Percentiles rank a stretch among this genome's conserved stretches.
phyloP scores from a whole-genome alignment of 2,888 invertebrate genomes.

The Palloptera scutellata region DNA sequence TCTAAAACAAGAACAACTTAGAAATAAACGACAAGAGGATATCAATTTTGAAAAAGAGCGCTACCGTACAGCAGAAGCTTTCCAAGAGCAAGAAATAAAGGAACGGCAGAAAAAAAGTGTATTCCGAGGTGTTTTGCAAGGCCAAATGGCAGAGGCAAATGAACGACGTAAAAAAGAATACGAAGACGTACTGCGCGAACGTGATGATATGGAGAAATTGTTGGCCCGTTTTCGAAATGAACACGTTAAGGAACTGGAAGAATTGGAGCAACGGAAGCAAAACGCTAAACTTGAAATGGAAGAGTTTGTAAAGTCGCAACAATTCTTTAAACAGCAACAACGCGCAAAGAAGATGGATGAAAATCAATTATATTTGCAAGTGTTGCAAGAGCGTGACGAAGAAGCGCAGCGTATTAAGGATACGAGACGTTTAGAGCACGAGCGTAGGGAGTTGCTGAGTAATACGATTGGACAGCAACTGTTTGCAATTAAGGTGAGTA shows the following conservation, averaged over 20 bases:
- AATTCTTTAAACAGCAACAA: conserved; percentile 29
- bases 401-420: conserved; percentile 16
- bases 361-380: conserved; percentile 28
- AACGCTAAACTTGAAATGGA: conserved; percentile 39
- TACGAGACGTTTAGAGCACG: conserved; percentile 21
- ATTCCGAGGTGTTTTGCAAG: conserved; percentile 32
- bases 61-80: conserved; percentile 17
- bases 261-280: conserved; percentile 25
- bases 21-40: conserved; percentile 32
- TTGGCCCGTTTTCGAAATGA: conserved; percentile 30
- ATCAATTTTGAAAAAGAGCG: conserved; percentile 31
- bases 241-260: conserved; percentile 25
- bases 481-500: conserved; percentile 26
- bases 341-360: conserved; percentile 33
- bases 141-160: conserved; percentile 36
- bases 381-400: conserved; percentile 37
- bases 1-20: conserved; percentile 25
- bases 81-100: conserved; percentile 27
- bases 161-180: conserved; percentile 32
- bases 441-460: conserved; percentile 33
- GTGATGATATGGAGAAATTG: conserved; percentile 35
- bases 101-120: conserved; percentile 34
- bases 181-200: conserved; percentile 36
- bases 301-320: conserved; percentile 32
- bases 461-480: conserved; percentile 40